phyloP scores from a whole-genome alignment of 2,888 invertebrate genomes.

The Tetragonula carbonaria region DNA sequence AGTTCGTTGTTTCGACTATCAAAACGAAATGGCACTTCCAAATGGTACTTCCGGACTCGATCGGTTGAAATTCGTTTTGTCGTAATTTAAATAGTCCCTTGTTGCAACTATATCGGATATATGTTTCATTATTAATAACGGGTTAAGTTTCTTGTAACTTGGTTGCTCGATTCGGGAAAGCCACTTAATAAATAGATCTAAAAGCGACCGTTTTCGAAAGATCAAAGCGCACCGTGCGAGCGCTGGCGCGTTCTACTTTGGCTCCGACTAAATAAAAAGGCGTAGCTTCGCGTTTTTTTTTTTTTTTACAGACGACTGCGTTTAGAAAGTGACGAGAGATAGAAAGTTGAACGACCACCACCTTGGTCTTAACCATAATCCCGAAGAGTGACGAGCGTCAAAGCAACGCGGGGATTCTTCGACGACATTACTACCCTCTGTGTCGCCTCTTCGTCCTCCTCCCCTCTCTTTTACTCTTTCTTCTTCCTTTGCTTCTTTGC shows the following conservation, averaged over 20 bases:
- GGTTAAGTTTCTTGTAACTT: background rate
- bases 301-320: conserved; percentile 44
- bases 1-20: no score
- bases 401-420: conserved; percentile 35
- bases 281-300: conserved; percentile 31
- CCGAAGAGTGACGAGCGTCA: conserved; percentile 47
- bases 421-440: background rate
- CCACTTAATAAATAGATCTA: conserved; percentile 13
- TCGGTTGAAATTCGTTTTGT: background rate
- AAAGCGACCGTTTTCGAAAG: conserved; percentile 44
- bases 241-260: conserved; percentile 36
- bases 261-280: conserved; percentile 32
- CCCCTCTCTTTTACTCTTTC: background rate
- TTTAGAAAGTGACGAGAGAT: conserved; percentile 23
- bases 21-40: no score
- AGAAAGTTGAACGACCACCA: conserved; percentile 49
- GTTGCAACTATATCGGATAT: no score
- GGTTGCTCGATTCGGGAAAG: background rate
- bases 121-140: no score
- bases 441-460: background rate
- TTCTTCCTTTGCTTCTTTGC: background rate
- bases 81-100: background rate
- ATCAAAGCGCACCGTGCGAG: conserved; percentile 57
- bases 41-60: no score
- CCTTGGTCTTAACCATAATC: conserved; percentile 47